Evolutionary conservation across 2,888 invertebrate species (phyloP).

Genomic region (Chalcosyrphus nemorum): DNA sequence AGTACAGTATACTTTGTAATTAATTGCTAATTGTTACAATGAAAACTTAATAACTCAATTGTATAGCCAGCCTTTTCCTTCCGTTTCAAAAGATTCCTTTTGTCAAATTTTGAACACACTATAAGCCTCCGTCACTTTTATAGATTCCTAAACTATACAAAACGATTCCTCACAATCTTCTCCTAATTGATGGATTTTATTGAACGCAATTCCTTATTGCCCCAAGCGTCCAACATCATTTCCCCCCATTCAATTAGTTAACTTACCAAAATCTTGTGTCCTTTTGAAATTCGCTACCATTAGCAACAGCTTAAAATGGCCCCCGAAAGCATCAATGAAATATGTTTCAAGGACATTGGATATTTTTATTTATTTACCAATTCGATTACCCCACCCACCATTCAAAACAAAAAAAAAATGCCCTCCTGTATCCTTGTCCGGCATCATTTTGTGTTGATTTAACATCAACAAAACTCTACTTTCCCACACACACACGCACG

Average conservation of each 20-base stretch:
- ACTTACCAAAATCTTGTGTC: neutral
- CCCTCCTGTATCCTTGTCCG: neutral
- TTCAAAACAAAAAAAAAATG: too few relatives aligned
- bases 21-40: neutral
- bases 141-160: neutral
- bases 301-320: conserved; percentile 2
- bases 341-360: neutral
- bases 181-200: conserved; percentile 3
- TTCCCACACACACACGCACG: neutral
- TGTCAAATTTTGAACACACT: neutral
- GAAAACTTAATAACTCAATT: neutral
- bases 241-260: neutral
- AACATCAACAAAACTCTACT: neutral
- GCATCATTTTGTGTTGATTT: neutral
- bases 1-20: neutral
- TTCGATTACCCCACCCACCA: neutral
- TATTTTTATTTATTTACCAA: neutral
- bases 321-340: neutral
- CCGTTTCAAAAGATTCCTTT: neutral
- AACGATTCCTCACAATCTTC: neutral
- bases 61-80: neutral
- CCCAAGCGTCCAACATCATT: neutral
- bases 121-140: neutral
- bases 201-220: neutral
- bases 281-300: neutral